Percentiles rank a stretch among this genome's conserved stretches.
These are phyloP conservation scores for Drosophila stalkeri DNA, from an alignment of 2,888 invertebrate genomes.

Conservation along the genomic window DNA sequence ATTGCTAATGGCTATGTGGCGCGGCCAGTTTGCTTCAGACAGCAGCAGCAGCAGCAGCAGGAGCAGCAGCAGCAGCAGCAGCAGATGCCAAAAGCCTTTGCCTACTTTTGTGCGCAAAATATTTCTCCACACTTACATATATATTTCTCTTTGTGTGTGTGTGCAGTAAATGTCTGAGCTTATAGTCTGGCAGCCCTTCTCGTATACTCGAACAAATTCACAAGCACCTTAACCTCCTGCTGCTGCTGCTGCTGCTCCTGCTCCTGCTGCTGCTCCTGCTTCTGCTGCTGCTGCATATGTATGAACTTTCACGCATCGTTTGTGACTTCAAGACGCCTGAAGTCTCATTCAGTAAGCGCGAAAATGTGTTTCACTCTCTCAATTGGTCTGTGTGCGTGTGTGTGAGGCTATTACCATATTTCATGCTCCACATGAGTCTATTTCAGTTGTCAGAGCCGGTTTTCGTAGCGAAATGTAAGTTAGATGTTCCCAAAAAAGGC, in stretches of 20 bases:
- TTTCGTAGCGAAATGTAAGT: conserved; percentile 38
- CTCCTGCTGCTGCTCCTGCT: neutral
- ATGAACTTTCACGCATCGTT: conserved; percentile 51
- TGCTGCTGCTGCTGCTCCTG: neutral
- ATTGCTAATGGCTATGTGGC: conserved; percentile 14
- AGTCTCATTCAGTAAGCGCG: conserved; percentile 8
- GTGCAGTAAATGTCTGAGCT: conserved; percentile 61
- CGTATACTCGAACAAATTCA: conserved; percentile 20
- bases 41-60: conserved; percentile 22
- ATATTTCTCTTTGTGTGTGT: neutral
- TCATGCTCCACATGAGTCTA: conserved; percentile 72
- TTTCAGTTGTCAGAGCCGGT: conserved; percentile 66
- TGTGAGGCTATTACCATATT: conserved; percentile 70
- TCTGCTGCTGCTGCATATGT: conserved; percentile 20
- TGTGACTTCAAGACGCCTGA: conserved; percentile 23
- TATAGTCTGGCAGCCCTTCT: conserved; percentile 48
- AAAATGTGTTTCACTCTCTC: neutral
- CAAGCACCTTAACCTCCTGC: conserved; percentile 21
- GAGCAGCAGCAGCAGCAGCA: conserved; percentile 32
- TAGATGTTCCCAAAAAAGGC: conserved; percentile 35
- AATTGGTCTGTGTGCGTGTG: neutral
- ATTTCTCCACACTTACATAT: conserved; percentile 24
- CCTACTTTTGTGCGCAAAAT: conserved; percentile 54
- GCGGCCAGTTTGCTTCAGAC: conserved; percentile 34
- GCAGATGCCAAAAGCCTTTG: conserved; percentile 38